Conservation (phyloP, 2,888 invertebrate species). For the Clunio marinus region DNA sequence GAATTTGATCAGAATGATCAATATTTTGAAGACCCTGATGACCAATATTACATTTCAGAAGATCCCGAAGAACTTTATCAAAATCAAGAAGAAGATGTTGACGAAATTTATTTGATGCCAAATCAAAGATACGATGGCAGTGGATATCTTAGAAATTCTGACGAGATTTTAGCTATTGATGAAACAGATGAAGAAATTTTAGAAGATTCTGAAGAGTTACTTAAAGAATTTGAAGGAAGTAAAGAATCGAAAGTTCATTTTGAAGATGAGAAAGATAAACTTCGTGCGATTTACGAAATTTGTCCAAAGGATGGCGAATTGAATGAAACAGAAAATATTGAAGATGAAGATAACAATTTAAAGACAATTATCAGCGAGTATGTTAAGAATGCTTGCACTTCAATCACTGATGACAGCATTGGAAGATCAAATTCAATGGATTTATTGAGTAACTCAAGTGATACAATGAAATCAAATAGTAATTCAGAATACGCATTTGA, state of each 20-base stretch:
- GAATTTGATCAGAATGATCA: constrained; percentile 32
- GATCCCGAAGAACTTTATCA: constrained; percentile 1
- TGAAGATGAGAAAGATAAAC: constrained; percentile 40
- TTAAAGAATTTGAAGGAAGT: background rate
- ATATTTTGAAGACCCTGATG: constrained; percentile 17
- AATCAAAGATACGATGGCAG: constrained; percentile 39
- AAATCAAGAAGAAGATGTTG: constrained; percentile 40
- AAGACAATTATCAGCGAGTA: constrained; percentile 25
- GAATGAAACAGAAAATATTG: background rate
- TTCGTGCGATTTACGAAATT: constrained; percentile 42
- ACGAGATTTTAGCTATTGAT: constrained; percentile 34
- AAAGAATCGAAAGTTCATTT: background rate
- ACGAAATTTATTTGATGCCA: constrained; percentile 43
- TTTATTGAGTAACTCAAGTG: constrained; percentile 42
- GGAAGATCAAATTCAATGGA: constrained; percentile 41
- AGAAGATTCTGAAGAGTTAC: background rate
- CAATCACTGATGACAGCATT: constrained; percentile 25
- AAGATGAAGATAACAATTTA: background rate
- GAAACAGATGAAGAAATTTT: constrained; percentile 15
- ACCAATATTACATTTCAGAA: background rate
- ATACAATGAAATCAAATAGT: constrained; percentile 41
- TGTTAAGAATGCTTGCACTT: constrained; percentile 28
- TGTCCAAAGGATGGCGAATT: constrained; percentile 41
- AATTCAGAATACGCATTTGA: constrained; percentile 43
- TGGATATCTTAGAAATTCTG: background rate